Percentiles rank a stretch among this genome's conserved stretches.
Conservation (phyloP, 2,113 vertebrate genomes). For the Martes martes region DNA sequence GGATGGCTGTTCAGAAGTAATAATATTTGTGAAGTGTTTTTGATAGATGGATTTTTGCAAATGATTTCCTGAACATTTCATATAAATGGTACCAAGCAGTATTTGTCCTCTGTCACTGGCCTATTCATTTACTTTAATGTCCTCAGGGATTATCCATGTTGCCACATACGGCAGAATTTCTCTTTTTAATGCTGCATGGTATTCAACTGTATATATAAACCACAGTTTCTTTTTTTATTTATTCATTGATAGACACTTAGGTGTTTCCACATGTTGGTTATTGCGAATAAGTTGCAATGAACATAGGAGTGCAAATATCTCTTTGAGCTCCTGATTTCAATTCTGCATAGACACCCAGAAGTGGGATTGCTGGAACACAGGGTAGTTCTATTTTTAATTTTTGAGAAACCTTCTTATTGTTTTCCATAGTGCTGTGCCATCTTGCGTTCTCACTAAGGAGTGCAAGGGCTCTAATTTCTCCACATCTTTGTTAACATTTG, state of each 20-base stretch:
- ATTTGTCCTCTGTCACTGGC: background rate
- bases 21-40: slow-evolving; percentile 71
- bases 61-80: slow-evolving; percentile 51
- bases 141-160: background rate
- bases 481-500: background rate
- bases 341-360: background rate
- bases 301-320: background rate
- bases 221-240: background rate
- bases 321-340: background rate
- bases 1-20: slow-evolving; percentile 16
- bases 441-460: background rate
- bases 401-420: background rate
- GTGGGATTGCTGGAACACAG: background rate
- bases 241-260: background rate
- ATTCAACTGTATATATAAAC: background rate
- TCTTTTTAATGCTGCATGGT: background rate
- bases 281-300: background rate
- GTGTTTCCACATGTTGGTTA: background rate
- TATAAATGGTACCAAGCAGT: background rate
- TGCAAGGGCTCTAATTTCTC: background rate
- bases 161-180: background rate
- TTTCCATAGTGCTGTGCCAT: background rate
- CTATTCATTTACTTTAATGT: background rate
- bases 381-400: background rate
- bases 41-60: slow-evolving; percentile 68